A percentile compares a stretch with the other conserved stretches of the same genome.
These are phyloP conservation scores for Carollia perspicillata DNA, from an alignment of 2,113 vertebrate species.

Conservation along the genomic window DNA sequence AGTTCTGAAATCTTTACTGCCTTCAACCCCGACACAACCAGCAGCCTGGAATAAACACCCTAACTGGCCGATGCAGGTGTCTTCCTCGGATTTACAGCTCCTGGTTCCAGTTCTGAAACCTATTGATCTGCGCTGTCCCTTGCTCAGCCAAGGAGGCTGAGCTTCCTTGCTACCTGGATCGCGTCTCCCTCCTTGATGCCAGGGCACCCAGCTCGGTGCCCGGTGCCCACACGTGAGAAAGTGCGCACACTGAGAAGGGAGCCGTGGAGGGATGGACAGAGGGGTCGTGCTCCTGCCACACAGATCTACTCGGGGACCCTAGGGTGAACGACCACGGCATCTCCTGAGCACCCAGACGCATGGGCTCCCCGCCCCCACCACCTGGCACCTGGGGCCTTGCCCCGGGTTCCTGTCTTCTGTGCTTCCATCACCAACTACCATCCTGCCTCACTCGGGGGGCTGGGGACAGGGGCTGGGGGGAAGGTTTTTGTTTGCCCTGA, in stretches of 20 bases:
- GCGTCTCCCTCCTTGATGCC: not conserved
- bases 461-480: too few species aligned
- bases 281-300: not conserved
- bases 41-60: not conserved
- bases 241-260: accelerated
- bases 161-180: not conserved
- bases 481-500: not conserved
- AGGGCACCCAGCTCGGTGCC: not conserved
- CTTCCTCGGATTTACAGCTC: not conserved
- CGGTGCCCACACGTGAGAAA: accelerated
- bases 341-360: not conserved
- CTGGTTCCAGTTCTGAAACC: not conserved
- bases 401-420: not conserved
- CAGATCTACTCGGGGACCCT: accelerated
- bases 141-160: not conserved
- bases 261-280: not conserved
- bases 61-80: not conserved
- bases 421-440: not conserved
- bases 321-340: accelerated
- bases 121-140: not conserved
- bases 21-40: not conserved
- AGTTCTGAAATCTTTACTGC: too few species aligned
- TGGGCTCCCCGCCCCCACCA: accelerated
- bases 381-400: not conserved
- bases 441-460: not conserved